Evolutionary conservation across 2,888 invertebrate species (phyloP), one percentile per base, ranked within the genome.

Genomic region (Synergus itoensis): DNA sequence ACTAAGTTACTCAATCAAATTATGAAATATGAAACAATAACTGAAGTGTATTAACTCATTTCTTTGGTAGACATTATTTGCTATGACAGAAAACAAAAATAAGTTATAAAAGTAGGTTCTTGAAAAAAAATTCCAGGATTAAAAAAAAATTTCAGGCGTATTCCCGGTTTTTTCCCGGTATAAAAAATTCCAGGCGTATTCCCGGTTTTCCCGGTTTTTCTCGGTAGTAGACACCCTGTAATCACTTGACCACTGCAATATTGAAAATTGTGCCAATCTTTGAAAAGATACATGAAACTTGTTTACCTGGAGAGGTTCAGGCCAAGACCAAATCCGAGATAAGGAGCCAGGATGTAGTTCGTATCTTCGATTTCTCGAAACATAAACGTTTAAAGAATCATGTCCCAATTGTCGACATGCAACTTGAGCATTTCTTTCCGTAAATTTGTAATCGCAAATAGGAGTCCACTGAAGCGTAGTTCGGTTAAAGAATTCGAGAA

Each of bases 401-500:
- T 96, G 96, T 11, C 98, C 98, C 65, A 99, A 93, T 91, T 99
- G 98, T 36, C 98, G 94, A 89, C 99, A 99, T 0, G 99, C 98
- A 0, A 99, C 99, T 93, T 98, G 97, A 5, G 98, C 99, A 90
- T 99, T 99, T 87, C 99, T 94, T 91, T 99, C 98, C 0, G 99
- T 99, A 91, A 99, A 99, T 80, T 98, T 94, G 65, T 95, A 95
- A 92, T 99, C 99, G 92, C 99, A 99, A 93, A 99, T 96, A 0
- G 99, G 98, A 53, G 99, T 97, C 98, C 99, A 99, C 89, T 99
- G 99, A 21, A 98, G 93, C 0, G 99, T 98, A 1, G 99, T 99
- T 85, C 94, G 95, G 89, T 99, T 99, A 91, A 97, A 99, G 90
- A 98, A 97, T 93, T 99, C 98, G 81, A 99, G 92, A 89, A 99